A percentile compares a stretch with the other conserved stretches of the same genome.
Evolutionary conservation across 2,113 vertebrate genomes (phyloP).

Genomic region (Thalassoma bifasciatum): DNA sequence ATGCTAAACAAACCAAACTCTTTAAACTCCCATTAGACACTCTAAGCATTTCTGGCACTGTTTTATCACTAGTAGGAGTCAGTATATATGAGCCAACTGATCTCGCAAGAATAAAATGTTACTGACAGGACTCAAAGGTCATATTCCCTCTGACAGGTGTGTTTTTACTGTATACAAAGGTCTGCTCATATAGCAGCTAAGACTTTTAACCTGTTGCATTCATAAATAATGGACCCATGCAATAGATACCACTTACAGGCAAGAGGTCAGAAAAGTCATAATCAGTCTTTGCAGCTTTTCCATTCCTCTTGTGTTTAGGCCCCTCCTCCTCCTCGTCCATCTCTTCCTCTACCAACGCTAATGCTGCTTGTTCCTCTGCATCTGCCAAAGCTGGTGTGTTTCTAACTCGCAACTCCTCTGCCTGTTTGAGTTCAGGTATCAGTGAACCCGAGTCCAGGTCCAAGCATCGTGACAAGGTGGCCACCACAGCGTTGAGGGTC

Average conservation of each 20-base stretch:
- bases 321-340: slow-evolving; percentile 81
- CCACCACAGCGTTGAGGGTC: slow-evolving; percentile 87
- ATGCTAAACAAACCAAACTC: no score
- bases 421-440: slow-evolving; percentile 84
- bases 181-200: neutral
- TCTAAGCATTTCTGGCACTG: no score
- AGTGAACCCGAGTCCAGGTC: slow-evolving; percentile 83
- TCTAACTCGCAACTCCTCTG: slow-evolving; percentile 70
- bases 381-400: slow-evolving; percentile 23
- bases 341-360: slow-evolving; percentile 45
- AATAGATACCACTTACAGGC: slow-evolving; percentile 85
- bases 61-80: no score
- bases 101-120: neutral
- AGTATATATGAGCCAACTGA: neutral
- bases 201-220: neutral
- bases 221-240: neutral
- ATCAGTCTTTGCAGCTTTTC: slow-evolving; percentile 71
- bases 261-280: slow-evolving; percentile 89
- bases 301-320: slow-evolving; percentile 75
- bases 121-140: neutral
- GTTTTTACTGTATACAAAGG: slow-evolving; percentile 11
- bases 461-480: slow-evolving; percentile 87
- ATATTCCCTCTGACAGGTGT: neutral
- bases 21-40: no score
- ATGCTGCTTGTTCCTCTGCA: slow-evolving; percentile 35